Evolutionary conservation across 2,888 invertebrate species (phyloP).

Genomic region (Melieria crassipennis): DNA sequence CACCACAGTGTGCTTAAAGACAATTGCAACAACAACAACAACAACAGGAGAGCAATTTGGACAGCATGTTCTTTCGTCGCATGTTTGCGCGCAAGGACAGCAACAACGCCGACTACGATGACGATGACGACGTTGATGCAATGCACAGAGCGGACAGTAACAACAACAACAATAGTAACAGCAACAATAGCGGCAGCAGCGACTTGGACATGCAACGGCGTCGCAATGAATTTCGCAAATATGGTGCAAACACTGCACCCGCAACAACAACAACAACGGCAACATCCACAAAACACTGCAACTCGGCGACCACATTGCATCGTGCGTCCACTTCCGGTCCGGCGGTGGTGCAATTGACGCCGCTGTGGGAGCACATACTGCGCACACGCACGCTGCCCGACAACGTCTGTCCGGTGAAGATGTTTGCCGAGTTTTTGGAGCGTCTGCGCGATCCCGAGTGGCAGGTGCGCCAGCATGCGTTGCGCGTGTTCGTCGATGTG

Average conservation of each 20-base stretch:
- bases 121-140: conserved; percentile 22
- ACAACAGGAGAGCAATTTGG: background rate
- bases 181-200: conserved; percentile 24
- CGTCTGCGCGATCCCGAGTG: conserved; percentile 82
- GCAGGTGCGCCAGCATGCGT: conserved; percentile 85
- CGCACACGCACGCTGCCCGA: conserved; percentile 78
- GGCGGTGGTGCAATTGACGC: conserved; percentile 71
- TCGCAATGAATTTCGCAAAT: conserved; percentile 26
- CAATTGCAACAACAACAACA: background rate
- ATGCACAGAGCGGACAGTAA: background rate
- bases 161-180: conserved; percentile 38
- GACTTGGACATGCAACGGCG: conserved; percentile 25
- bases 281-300: conserved; percentile 22
- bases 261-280: background rate
- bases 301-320: conserved; percentile 26
- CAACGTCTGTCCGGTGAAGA: conserved; percentile 72
- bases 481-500: conserved; percentile 81
- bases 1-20: background rate
- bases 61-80: conserved; percentile 60
- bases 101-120: conserved; percentile 28
- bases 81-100: conserved; percentile 57
- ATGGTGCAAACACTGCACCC: conserved; percentile 2
- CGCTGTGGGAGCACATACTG: conserved; percentile 83
- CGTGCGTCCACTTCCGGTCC: conserved; percentile 23
- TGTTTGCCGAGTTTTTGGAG: conserved; percentile 78